Base-by-base conservation (phyloP, 2,888 invertebrate genomes). In the Parnassius smintheus region DNA sequence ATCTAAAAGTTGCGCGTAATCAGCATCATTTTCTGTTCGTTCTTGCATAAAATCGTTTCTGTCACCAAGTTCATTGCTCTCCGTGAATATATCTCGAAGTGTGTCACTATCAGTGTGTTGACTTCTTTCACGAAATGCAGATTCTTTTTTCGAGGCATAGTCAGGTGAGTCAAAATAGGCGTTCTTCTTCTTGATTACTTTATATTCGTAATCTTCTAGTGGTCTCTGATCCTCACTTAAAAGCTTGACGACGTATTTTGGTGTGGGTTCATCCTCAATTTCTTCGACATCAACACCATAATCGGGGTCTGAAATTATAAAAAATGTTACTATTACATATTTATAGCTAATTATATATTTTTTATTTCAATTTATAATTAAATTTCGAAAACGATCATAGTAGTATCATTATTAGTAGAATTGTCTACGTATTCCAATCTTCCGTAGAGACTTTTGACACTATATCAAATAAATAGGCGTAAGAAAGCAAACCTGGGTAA, bases 201-300 rank as follows among this genome's bases (percentile, higher is more conserved):
- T 92, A 70, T 94, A 94, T 68, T 94, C 90, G 67, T 93, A 94
- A 2, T 92, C 78, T 57, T 93, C 92, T 25, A 92, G 86, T 61
- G 92, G 83, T 66, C 86, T 83, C 66, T 91, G 90, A 49, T 85
- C 83, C n/a, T 83, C 82, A 52, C 84, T 86, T 55, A 88, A 68
- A 49, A 89, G 75, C 66, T 87, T 88, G 1, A 89, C 81, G 18
- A 88, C 73, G 59, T 91, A 91, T 68, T 88, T 87, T 7, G 84
- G 77, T 53, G 76, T 71, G 1, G 82, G 80, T 69, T 86, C 85
- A 1, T 86, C 84, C 41, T 85, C 83, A n/a, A 81, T 59, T 55
- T 86, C 86, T 68, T 86, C 88, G 8, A 85, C 73, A 49, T 88
- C 89, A 44, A 83, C 75, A 8, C 75, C 76, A 61, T 91, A 90